Conservation (phyloP, 2,888 invertebrate species). For the Lithophane leautieri region DNA sequence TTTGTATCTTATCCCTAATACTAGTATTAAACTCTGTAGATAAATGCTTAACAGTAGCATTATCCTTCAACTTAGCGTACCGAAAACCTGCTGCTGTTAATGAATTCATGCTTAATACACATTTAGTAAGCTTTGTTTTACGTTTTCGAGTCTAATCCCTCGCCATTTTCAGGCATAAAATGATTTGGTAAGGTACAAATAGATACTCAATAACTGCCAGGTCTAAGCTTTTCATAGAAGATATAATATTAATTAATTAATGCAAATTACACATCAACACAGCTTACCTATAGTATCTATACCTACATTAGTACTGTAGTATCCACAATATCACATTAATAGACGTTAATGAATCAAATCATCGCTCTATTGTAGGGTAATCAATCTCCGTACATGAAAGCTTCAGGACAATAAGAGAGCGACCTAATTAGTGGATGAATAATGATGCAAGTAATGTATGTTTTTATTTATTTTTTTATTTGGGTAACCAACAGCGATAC, state of each 20-base stretch:
- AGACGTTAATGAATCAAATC: conserved; percentile 52
- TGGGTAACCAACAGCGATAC: too few species aligned
- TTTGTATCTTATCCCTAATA: conserved; percentile 7
- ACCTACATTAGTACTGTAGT: conserved; percentile 14
- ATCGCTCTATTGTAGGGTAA: conserved; percentile 46
- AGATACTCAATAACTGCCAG: background rate
- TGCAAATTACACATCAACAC: conserved; percentile 29
- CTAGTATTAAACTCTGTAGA: conserved; percentile 7
- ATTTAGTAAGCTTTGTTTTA: background rate
- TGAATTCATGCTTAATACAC: background rate
- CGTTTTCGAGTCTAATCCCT: background rate
- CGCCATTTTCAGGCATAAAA: background rate
- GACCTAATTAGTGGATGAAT: conserved; percentile 56
- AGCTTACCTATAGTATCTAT: conserved; percentile 15
- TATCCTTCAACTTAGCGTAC: background rate
- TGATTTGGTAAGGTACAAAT: background rate
- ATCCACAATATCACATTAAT: conserved; percentile 9
- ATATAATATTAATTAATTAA: conserved; percentile 26
- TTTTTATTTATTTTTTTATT: too few species aligned
- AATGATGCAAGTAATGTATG: conserved; percentile 56
- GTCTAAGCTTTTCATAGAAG: background rate
- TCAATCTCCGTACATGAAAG: conserved; percentile 52
- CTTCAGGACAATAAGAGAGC: conserved; percentile 46
- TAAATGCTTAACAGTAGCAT: background rate
- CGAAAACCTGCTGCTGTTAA: background rate